Evolutionary conservation across 2,113 vertebrate genomes (phyloP).

Genomic region (Nothobranchius furzeri): DNA sequence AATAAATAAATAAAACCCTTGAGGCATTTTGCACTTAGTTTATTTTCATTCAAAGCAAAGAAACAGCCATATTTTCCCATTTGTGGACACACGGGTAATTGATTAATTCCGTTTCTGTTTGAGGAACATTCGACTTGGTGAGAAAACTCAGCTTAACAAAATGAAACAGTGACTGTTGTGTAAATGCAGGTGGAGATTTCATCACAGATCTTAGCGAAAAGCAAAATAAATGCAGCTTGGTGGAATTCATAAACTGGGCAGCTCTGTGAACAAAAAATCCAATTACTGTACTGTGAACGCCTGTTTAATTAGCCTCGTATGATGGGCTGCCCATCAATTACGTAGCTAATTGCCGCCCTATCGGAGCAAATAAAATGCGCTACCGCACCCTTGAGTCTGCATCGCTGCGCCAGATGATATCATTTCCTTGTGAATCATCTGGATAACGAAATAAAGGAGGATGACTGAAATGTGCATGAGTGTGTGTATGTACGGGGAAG

Average conservation of each 20-base stretch:
- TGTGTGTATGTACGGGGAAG: neutral
- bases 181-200: neutral
- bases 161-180: constrained; percentile 5
- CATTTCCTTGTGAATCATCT: constrained; percentile 69
- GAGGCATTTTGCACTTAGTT: constrained; percentile 30
- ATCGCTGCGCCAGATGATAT: constrained; percentile 69
- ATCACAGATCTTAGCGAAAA: neutral
- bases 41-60: constrained; percentile 43
- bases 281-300: constrained; percentile 66
- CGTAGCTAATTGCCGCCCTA: constrained; percentile 76
- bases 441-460: constrained; percentile 56
- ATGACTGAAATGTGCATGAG: constrained; percentile 24
- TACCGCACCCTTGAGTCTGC: constrained; percentile 66
- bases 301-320: constrained; percentile 77
- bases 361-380: constrained; percentile 73
- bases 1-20: constrained; percentile 51
- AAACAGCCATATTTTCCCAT: constrained; percentile 28
- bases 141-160: constrained; percentile 31
- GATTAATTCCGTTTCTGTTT: constrained; percentile 41
- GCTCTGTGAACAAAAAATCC: constrained; percentile 58
- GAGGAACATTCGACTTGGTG: constrained; percentile 29
- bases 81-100: constrained; percentile 41
- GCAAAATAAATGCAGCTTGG: neutral
- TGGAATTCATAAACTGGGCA: constrained; percentile 10
- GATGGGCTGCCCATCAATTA: constrained; percentile 76